Evolutionary conservation across 2,888 invertebrate species (phyloP).

Genomic region (Habrosyne pyritoides): DNA sequence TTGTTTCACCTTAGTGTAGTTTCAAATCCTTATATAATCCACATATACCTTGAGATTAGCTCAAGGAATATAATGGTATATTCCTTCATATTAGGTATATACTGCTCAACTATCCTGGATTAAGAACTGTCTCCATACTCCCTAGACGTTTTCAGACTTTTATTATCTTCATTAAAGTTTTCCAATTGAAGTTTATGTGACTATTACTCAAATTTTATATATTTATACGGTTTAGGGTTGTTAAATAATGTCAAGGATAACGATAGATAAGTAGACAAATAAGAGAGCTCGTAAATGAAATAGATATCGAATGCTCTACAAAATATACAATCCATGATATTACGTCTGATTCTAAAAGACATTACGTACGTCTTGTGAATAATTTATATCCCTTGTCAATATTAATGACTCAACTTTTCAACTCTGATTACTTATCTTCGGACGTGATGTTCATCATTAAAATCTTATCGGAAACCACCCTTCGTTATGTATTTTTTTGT

Average conservation of each 20-base stretch:
- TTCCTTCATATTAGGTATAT: too few species aligned
- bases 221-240: too few species aligned
- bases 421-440: slow-evolving; percentile 51
- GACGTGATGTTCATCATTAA: slow-evolving; percentile 52
- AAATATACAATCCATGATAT: background rate
- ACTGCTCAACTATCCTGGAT: too few species aligned
- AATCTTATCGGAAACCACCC: slow-evolving; percentile 22
- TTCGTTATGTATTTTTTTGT: slow-evolving; percentile 29
- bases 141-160: too few species aligned
- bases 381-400: slow-evolving; percentile 44
- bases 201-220: too few species aligned
- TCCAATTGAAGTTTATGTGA: too few species aligned
- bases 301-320: background rate
- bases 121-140: too few species aligned
- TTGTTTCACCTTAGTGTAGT: too few species aligned
- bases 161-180: too few species aligned
- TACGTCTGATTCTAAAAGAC: slow-evolving; percentile 18
- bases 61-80: too few species aligned
- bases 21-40: too few species aligned
- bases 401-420: slow-evolving; percentile 51
- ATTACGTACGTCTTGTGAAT: slow-evolving; percentile 33
- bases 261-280: background rate
- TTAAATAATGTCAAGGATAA: background rate
- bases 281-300: background rate
- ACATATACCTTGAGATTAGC: too few species aligned